Base-by-base conservation (phyloP, 2,113 vertebrate species). In the Labeo catla region DNA sequence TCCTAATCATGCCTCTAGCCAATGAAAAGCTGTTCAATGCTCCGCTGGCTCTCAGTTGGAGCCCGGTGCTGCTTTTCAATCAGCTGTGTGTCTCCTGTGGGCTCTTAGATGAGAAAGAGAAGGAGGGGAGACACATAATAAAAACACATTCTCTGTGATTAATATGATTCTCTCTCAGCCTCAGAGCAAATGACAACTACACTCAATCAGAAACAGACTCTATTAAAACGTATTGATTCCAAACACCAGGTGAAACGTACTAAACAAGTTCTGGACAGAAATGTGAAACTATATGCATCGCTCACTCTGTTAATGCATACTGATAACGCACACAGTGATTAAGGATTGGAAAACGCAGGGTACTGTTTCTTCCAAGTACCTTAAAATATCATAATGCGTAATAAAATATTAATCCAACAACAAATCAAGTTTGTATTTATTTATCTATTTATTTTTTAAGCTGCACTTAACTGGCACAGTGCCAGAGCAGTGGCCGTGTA, bases 191-290 rank as follows among this genome's bases (percentile, higher is more conserved):
- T 84, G 84, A 74, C 88, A 87, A 84, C 82, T n/a, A 83, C 84
- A 88, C 70, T 89, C 84, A 86, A 87, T 90, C 89, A 90, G 73
- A 52, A 54, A 43, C 77, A 34, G 57, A 83, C 70, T 87, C 84
- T 87, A 87, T 87, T 90, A 90, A 84, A 90, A 68, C 15, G 49
- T 84, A 90, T 89, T 84, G 89, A 90, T 87, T 80, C 50, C 54
- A 81, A 81, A 85, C 52, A 50, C 50, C 34, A 83, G 61, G 66
- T 81, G 54, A 54, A 21, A 28, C 15, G 4, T 4, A 21, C 21
- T 61, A 45, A 39, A 43, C 21, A 34, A 21, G 49, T 72, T 72
- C 19, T n/a, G 39, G 16, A 21, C 45, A 45, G 68, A 72, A 72
- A 72, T 21, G 4, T 21, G 39, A 21, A 72, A 72, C 16, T 21